Conservation (phyloP, 2,113 vertebrate genomes). For the Mirza zaza region DNA sequence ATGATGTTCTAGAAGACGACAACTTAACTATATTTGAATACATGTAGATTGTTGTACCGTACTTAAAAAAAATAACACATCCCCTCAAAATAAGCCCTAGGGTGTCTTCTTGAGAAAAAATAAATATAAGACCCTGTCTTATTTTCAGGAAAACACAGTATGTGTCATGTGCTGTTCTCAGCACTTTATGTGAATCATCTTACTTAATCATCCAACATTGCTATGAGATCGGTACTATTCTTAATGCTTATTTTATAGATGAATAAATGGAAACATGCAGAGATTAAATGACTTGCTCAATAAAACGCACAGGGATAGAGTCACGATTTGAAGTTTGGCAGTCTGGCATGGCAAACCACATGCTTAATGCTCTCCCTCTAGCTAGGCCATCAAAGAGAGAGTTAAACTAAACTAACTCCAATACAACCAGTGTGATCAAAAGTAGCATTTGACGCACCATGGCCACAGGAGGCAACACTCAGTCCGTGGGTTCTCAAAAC, state of each 20-base stretch:
- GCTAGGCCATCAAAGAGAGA: background rate
- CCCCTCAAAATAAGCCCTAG: too few relatives aligned
- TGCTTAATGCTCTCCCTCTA: background rate
- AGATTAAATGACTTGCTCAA: background rate
- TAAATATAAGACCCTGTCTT: too few relatives aligned
- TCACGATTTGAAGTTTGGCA: background rate
- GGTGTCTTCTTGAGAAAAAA: too few relatives aligned
- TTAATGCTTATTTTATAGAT: background rate
- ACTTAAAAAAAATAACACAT: too few relatives aligned
- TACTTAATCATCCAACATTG: background rate
- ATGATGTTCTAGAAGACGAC: too few relatives aligned
- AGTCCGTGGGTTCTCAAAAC: background rate
- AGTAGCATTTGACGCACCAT: background rate
- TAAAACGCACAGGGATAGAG: background rate
- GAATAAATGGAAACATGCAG: conserved; percentile 32
- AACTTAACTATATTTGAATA: too few relatives aligned
- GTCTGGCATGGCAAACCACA: background rate
- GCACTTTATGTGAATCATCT: background rate
- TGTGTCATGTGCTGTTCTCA: background rate
- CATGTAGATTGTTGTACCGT: too few relatives aligned
- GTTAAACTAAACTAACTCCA: background rate
- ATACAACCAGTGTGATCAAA: background rate
- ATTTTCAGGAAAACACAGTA: too few relatives aligned
- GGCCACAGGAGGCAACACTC: background rate
- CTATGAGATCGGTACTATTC: background rate